Base-by-base conservation (phyloP, 1,140 invertebrate genomes). In the Nasonia vitripennis region DNA sequence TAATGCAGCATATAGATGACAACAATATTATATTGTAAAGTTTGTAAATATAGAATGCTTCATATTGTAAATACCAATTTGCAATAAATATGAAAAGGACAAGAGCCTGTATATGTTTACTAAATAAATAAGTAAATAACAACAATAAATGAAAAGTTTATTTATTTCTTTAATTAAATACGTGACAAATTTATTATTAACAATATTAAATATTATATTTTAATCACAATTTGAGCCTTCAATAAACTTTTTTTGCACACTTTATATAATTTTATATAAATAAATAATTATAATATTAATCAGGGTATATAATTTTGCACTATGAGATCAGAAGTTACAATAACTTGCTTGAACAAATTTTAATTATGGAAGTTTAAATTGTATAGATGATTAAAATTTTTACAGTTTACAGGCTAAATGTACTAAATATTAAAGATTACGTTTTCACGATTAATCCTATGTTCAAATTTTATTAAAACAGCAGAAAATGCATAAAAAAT, bases 141-240 rank as follows among this genome's bases (percentile, higher is more conserved):
- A 85, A 68, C 78, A 77, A 31, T 82, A 84, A 55, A 83, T 86
- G 45, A 73, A 79, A 81, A 62, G 84, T 41, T 62, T 86, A 87
- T 86, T 86, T 71, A 81, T 31, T 83, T 85, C 20, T 81, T 68
- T 74, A 83, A 73, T 86, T 86, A 84, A 84, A 86, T 74, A 41
- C 78, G 81, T 86, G 41, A 17, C 17, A 17, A 1, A 62, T 7
- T 62, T 12, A 87, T 84, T 86, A 86, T 86, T 87, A 86, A 81
- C 74, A 87, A 31, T 75, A 81, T 74, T 12, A 78, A 86, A 88
- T 37, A 75, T 83, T 78, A 81, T n/a, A 86, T 86, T 81, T 86
- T 78, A 51, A 86, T 80, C 75, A 31, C 70, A 82, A 78, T 85
- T 7, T n/a, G 5, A 62, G 55, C 55, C 55, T 4, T n/a, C 6